phyloP scores from a whole-genome alignment of 2,888 invertebrate species.

The Eupithecia subfuscata region DNA sequence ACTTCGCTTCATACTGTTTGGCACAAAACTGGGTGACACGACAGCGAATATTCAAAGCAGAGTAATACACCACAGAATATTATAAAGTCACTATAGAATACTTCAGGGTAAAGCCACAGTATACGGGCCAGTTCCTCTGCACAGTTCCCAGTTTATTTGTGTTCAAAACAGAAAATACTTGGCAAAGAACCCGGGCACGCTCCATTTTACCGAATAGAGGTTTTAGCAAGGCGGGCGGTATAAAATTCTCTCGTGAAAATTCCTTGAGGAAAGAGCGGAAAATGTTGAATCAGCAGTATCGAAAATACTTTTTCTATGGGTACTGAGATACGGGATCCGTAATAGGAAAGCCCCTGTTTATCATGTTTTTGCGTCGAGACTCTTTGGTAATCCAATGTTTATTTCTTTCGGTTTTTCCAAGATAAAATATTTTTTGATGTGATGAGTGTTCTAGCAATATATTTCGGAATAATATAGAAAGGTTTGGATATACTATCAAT shows the following conservation, averaged over 20 bases:
- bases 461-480: not conserved
- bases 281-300: slow-evolving; percentile 46
- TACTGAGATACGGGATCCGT: slow-evolving; percentile 34
- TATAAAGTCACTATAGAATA: not conserved
- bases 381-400: slow-evolving; percentile 8
- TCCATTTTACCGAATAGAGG: slow-evolving; percentile 45
- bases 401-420: slow-evolving; percentile 9
- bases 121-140: slow-evolving; percentile 7
- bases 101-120: slow-evolving; percentile 17
- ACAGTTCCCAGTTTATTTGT: slow-evolving; percentile 58
- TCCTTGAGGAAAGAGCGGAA: slow-evolving; percentile 42
- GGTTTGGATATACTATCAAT: not conserved
- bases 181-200: slow-evolving; percentile 52
- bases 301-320: slow-evolving; percentile 42
- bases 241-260: slow-evolving; percentile 47
- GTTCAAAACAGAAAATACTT: slow-evolving; percentile 61
- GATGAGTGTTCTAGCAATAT: not conserved
- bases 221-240: slow-evolving; percentile 46
- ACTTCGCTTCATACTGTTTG: slow-evolving; percentile 58
- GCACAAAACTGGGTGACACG: slow-evolving; percentile 57
- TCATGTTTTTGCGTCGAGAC: slow-evolving; percentile 26
- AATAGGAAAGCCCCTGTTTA: slow-evolving; percentile 34
- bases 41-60: slow-evolving; percentile 54
- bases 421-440: slow-evolving; percentile 1
- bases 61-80: slow-evolving; percentile 11